Evolutionary conservation across 2,113 vertebrate species (phyloP).

Genomic region (Oriolus oriolus): DNA sequence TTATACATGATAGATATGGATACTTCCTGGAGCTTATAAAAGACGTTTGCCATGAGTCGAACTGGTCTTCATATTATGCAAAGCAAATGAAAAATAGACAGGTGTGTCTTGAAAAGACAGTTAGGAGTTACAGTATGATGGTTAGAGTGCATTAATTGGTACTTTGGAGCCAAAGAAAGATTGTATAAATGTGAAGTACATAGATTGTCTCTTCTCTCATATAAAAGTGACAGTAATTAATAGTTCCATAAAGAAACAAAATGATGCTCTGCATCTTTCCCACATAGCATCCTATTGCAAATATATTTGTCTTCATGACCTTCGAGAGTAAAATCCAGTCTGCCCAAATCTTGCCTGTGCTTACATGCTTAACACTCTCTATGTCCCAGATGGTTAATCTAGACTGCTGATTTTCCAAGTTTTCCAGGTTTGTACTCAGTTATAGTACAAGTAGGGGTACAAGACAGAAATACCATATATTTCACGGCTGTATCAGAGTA

Average conservation of each 20-base stretch:
- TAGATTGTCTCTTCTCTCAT: neutral
- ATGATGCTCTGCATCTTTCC: neutral
- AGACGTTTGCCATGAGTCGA: neutral
- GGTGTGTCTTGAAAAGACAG: neutral
- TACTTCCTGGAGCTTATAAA: neutral
- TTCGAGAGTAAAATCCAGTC: neutral
- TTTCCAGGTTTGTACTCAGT: neutral
- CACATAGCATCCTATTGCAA: neutral
- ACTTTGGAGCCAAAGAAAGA: neutral
- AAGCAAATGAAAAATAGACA: neutral
- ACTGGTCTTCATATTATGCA: neutral
- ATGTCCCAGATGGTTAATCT: neutral
- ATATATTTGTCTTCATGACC: neutral
- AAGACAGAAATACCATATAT: neutral
- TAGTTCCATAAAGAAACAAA: neutral
- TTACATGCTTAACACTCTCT: neutral
- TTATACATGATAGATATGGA: neutral
- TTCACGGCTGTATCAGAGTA: neutral
- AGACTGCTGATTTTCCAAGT: neutral
- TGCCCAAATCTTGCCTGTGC: neutral
- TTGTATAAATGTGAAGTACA: neutral
- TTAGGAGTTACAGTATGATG: neutral
- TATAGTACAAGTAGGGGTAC: neutral
- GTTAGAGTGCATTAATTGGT: neutral
- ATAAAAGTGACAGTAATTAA: neutral